phyloP scores from a whole-genome alignment of 2,888 invertebrate species.

The Pseudeuparius sepicola region DNA sequence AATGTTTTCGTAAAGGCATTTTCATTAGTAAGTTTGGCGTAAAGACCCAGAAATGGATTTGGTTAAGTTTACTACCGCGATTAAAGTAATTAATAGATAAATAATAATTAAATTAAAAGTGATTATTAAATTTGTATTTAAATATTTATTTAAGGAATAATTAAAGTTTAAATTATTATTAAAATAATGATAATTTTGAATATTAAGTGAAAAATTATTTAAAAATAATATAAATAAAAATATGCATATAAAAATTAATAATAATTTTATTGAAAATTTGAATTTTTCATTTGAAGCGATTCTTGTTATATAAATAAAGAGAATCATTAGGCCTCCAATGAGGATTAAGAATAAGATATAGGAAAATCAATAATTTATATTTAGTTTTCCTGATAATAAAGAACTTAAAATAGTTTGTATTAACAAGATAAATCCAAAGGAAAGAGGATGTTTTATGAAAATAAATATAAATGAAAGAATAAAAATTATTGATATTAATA shows the following conservation, averaged over 20 bases:
- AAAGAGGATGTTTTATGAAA: conserved; percentile 43
- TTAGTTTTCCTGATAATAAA: conserved; percentile 41
- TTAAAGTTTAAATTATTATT: too few relatives aligned
- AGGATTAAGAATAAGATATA: conserved; percentile 54
- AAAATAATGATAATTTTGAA: too few relatives aligned
- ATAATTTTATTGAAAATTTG: conserved; percentile 34
- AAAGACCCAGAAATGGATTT: conserved; percentile 46
- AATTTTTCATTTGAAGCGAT: conserved; percentile 53
- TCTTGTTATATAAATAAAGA: conserved; percentile 56
- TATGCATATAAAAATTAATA: too few relatives aligned
- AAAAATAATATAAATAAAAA: too few relatives aligned
- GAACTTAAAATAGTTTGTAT: conserved; percentile 44
- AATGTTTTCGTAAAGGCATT: conserved; percentile 40
- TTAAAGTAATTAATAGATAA: conserved; percentile 50
- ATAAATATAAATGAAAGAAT: conserved; percentile 37
- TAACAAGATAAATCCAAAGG: conserved; percentile 46
- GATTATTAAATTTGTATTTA: too few relatives aligned
- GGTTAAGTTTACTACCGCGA: conserved; percentile 49
- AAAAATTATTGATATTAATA: conserved; percentile 34
- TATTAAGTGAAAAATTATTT: too few relatives aligned
- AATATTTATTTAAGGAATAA: too few relatives aligned
- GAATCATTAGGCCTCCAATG: conserved; percentile 52
- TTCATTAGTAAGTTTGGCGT: conserved; percentile 44
- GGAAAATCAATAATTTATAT: conserved; percentile 48
- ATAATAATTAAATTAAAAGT: too few relatives aligned